Percentiles rank a stretch among this genome's conserved stretches.
Evolutionary conservation across 2,113 vertebrate species (phyloP).

Genomic region (Burhinus oedicnemus): DNA sequence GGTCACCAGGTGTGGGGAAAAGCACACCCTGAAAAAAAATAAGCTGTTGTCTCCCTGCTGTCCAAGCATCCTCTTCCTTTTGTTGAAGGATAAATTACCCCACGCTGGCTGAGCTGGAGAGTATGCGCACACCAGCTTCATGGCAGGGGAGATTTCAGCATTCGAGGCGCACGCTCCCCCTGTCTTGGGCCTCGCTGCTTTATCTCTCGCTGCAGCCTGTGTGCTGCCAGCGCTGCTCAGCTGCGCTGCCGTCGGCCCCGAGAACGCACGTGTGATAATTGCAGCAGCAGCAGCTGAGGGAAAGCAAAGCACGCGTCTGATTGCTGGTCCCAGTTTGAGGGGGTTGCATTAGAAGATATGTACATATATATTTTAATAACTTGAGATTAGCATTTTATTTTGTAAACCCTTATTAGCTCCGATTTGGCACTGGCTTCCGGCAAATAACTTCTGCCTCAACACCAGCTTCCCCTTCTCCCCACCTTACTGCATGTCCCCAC

Average conservation of each 20-base stretch:
- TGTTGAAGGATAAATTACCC: not conserved
- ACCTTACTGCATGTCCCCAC: not conserved
- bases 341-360: not conserved
- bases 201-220: not conserved
- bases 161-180: not conserved
- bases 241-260: not conserved
- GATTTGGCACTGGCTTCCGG: not conserved
- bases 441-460: not conserved
- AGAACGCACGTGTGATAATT: not conserved
- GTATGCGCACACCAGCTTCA: accelerated
- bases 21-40: not conserved
- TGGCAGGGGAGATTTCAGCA: not conserved
- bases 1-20: not conserved
- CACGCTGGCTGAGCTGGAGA: not conserved
- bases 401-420: not conserved
- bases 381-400: not conserved
- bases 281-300: not conserved
- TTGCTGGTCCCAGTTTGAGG: not conserved
- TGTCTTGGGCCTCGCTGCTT: not conserved
- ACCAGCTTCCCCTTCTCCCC: not conserved
- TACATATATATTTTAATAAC: not conserved
- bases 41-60: not conserved
- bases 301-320: not conserved
- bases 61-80: not conserved
- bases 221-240: not conserved